Evolutionary conservation across 2,888 invertebrate species (phyloP).

Genomic region (Hirtodrosophila cameraria): DNA sequence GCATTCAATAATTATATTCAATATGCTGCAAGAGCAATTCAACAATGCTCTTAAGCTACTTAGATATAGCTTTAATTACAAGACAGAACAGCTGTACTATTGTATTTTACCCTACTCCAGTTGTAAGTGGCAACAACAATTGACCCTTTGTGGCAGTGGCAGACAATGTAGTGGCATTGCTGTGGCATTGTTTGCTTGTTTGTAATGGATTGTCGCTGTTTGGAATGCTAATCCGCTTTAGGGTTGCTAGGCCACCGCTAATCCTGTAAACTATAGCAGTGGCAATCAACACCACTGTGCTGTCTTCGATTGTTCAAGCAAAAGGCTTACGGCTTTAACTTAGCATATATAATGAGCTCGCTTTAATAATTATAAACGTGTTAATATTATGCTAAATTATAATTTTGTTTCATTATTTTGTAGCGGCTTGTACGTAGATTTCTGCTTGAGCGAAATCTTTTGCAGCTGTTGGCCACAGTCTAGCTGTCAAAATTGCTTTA

Average conservation of each 20-base stretch:
- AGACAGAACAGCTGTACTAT: too few species aligned
- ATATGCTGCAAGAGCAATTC: too few species aligned
- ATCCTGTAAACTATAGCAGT: slow-evolving; percentile 62
- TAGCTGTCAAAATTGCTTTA: slow-evolving; percentile 73
- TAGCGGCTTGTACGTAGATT: not conserved
- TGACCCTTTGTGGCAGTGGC: slow-evolving; percentile 27
- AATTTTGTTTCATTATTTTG: slow-evolving; percentile 23
- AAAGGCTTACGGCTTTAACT: slow-evolving; percentile 54
- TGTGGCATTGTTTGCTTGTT: slow-evolving; percentile 28
- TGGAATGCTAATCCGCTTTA: slow-evolving; percentile 65
- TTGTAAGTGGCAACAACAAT: slow-evolving; percentile 27
- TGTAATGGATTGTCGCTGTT: slow-evolving; percentile 3
- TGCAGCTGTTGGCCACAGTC: slow-evolving; percentile 41
- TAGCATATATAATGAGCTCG: slow-evolving; percentile 65
- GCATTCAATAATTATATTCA: too few species aligned
- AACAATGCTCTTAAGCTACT: too few species aligned
- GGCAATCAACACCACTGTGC: slow-evolving; percentile 42
- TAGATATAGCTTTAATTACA: not conserved
- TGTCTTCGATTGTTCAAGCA: slow-evolving; percentile 26
- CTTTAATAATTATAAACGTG: slow-evolving; percentile 41
- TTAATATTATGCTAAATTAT: slow-evolving; percentile 61
- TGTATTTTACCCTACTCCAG: slow-evolving; percentile 4
- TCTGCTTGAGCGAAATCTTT: slow-evolving; percentile 10
- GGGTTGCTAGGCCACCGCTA: slow-evolving; percentile 64
- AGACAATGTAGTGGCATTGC: slow-evolving; percentile 8